These are phyloP conservation scores for Tetraodon nigroviridis DNA, from an alignment of 2,113 vertebrate genomes.

Conservation along the genomic window DNA sequence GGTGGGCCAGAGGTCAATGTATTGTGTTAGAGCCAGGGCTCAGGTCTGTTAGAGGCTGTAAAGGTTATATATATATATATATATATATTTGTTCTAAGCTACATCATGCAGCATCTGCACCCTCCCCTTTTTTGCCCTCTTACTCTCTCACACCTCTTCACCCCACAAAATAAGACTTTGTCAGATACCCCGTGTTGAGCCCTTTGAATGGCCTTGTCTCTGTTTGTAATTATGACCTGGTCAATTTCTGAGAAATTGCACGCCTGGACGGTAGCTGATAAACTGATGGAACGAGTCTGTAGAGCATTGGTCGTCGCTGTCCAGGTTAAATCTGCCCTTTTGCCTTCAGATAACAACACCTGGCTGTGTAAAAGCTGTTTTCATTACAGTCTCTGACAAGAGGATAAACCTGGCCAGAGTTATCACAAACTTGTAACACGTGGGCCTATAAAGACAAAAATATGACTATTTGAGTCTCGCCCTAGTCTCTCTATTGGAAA, in stretches of 20 bases:
- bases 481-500: background rate
- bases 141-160: conserved; percentile 27
- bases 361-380: conserved; percentile 4
- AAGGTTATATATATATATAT: conserved; percentile 69
- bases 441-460: background rate
- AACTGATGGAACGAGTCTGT: conserved; percentile 66
- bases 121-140: conserved; percentile 36
- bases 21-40: conserved; percentile 77
- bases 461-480: too few species aligned
- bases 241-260: conserved; percentile 82
- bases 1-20: conserved; percentile 81
- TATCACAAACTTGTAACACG: background rate
- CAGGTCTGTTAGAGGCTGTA: conserved; percentile 78
- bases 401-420: background rate
- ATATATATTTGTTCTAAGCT: conserved; percentile 81
- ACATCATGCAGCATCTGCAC: conserved; percentile 67
- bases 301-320: conserved; percentile 71
- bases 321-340: conserved; percentile 72
- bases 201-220: conserved; percentile 79
- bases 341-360: conserved; percentile 13
- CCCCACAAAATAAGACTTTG: conserved; percentile 75
- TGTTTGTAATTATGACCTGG: conserved; percentile 80
- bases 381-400: background rate
- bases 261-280: conserved; percentile 82
- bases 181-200: conserved; percentile 72